Conservation (phyloP, 2,113 vertebrate species). For the Ceuthmochares aereus region DNA sequence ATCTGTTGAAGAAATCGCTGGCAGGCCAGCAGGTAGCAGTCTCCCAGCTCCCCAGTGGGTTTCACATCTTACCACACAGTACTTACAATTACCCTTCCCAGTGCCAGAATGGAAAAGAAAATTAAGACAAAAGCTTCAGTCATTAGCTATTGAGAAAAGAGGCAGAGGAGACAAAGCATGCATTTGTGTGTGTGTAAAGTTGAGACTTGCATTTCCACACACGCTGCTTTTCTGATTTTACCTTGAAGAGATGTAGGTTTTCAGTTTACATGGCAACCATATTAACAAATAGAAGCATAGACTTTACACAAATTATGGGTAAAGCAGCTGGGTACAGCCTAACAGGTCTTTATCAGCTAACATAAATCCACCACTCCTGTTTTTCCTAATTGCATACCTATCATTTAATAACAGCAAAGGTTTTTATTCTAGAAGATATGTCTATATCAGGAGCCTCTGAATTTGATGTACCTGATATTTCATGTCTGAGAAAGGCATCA, state of each 20-base stretch:
- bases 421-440: neutral
- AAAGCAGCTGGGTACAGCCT: neutral
- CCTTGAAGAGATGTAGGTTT: slow-evolving; percentile 17
- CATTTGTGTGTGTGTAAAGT: neutral
- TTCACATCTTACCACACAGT: neutral
- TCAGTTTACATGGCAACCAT: slow-evolving; percentile 27
- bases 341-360: neutral
- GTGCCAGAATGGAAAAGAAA: neutral
- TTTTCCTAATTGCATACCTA: neutral
- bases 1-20: slow-evolving; percentile 18
- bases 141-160: neutral
- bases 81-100: neutral
- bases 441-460: neutral
- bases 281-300: slow-evolving; percentile 48
- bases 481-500: neutral
- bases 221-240: neutral
- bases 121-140: neutral
- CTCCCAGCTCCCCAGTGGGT: neutral
- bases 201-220: neutral
- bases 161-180: neutral
- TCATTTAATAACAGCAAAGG: neutral
- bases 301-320: neutral
- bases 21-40: neutral
- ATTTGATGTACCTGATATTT: neutral
- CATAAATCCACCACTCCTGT: neutral